Percentiles rank a stretch among this genome's conserved stretches.
Evolutionary conservation across 2,113 vertebrate genomes (phyloP).

Genomic region (Willisornis vidua): DNA sequence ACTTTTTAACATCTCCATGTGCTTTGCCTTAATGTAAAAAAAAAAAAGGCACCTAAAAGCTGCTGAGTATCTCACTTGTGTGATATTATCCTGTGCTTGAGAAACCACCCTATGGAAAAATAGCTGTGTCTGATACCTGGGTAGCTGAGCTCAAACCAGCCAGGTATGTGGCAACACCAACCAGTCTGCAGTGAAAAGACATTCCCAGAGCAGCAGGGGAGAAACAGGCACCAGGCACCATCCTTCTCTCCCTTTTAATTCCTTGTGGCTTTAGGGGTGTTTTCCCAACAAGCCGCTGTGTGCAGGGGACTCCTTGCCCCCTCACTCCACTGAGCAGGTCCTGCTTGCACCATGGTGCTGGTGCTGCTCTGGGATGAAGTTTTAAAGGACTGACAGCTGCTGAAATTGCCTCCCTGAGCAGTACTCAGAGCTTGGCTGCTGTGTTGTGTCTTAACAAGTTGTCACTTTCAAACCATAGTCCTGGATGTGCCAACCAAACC

Average conservation of each 20-base stretch:
- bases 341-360: accelerated
- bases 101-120: not conserved
- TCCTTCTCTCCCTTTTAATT: not conserved
- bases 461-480: not conserved
- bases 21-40: not conserved
- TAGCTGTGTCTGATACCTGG: not conserved
- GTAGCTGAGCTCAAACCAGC: not conserved
- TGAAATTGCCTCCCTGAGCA: not conserved
- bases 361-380: not conserved
- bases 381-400: not conserved
- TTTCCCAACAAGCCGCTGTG: not conserved
- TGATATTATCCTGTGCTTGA: not conserved
- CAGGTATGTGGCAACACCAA: accelerated
- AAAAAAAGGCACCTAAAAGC: not conserved
- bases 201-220: not conserved
- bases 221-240: not conserved
- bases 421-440: not conserved
- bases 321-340: not conserved
- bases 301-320: not conserved
- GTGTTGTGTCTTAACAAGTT: not conserved
- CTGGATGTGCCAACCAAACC: not conserved
- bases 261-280: not conserved
- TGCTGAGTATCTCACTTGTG: not conserved
- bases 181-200: not conserved
- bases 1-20: not conserved